phyloP scores from a whole-genome alignment of 2,113 vertebrate species.

The Hymenochirus boettgeri region DNA sequence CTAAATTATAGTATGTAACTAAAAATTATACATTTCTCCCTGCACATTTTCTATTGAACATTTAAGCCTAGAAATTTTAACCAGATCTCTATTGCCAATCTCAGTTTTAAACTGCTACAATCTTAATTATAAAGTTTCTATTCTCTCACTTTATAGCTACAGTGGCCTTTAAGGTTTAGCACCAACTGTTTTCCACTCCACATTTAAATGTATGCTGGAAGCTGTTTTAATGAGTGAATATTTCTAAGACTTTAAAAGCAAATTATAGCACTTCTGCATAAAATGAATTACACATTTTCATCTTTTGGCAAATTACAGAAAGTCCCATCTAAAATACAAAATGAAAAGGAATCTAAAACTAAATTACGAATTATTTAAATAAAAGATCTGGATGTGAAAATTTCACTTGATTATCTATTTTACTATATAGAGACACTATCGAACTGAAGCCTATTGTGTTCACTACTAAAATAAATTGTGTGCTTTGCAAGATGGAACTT shows the following conservation, averaged over 20 bases:
- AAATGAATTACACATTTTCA: conserved; percentile 39
- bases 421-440: background rate
- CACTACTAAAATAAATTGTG: background rate
- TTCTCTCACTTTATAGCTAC: conserved; percentile 21
- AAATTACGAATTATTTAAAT: conserved; percentile 33
- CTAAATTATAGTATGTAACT: no score
- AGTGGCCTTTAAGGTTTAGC: conserved; percentile 27
- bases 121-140: conserved; percentile 38
- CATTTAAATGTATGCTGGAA: conserved; percentile 41
- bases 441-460: background rate
- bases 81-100: no score
- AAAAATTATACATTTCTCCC: no score
- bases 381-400: conserved; percentile 17
- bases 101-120: conserved; percentile 1
- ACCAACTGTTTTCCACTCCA: conserved; percentile 23
- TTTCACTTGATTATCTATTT: conserved; percentile 15
- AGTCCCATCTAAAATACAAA: conserved; percentile 21
- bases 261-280: conserved; percentile 35
- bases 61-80: no score
- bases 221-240: conserved; percentile 38
- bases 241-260: conserved; percentile 41
- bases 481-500: no score
- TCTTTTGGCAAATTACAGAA: conserved; percentile 31
- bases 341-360: conserved; percentile 20
- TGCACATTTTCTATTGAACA: no score